Percentiles rank a stretch among this genome's conserved stretches.
These are phyloP conservation scores for Caenorhabditis latens DNA, from an alignment of 1,140 invertebrate genomes.

Conservation along the genomic window DNA sequence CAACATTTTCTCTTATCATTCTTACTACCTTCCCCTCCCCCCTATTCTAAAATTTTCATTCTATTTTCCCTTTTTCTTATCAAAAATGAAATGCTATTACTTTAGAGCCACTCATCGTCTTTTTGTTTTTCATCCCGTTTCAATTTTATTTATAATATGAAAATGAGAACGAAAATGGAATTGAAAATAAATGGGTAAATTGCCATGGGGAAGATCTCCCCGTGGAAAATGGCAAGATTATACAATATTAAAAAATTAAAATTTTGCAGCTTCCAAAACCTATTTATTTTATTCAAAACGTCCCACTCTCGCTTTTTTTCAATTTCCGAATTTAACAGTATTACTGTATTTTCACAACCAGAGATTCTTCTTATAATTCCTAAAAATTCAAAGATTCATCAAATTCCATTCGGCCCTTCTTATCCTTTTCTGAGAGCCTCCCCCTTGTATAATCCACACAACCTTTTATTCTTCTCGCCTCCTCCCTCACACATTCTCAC, in stretches of 20 bases:
- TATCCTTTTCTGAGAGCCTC: slow-evolving; percentile 39
- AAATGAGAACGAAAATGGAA: slow-evolving; percentile 8
- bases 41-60: background rate
- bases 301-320: too few species aligned
- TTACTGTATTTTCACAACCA: too few species aligned
- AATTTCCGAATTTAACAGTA: too few species aligned
- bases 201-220: background rate
- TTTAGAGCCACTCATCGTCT: background rate
- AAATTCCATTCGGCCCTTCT: background rate
- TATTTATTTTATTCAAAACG: too few species aligned
- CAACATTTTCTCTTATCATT: slow-evolving; percentile 29
- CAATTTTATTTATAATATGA: slow-evolving; percentile 17
- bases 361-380: too few species aligned
- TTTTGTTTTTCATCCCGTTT: background rate
- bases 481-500: slow-evolving; percentile 11
- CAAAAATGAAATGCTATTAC: slow-evolving; percentile 11
- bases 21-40: background rate
- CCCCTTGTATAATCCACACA: slow-evolving; percentile 42
- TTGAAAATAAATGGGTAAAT: slow-evolving; percentile 8
- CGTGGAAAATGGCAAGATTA: too few species aligned
- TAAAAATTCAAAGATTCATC: too few species aligned
- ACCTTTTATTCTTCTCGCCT: slow-evolving; percentile 26
- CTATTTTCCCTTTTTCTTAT: slow-evolving; percentile 6
- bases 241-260: too few species aligned
- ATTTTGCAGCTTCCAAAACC: too few species aligned